Conservation (phyloP, 2,888 invertebrate species). For the Chironomus tentans region DNA sequence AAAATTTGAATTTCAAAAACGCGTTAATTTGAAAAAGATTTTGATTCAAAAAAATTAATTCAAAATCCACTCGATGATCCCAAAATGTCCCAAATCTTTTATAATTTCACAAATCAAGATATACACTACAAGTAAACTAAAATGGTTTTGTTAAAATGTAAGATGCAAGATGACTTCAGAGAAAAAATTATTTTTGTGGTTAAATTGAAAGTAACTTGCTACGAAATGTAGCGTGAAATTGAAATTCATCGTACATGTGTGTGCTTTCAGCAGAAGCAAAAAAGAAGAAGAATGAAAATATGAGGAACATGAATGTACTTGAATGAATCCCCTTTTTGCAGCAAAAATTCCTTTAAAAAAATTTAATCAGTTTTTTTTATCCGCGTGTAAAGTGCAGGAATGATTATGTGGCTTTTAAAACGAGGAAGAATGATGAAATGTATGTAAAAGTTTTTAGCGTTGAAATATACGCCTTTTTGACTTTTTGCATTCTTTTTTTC, state of each 20-base stretch:
- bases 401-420: not conserved
- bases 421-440: no score
- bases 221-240: constrained; percentile 25
- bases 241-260: constrained; percentile 23
- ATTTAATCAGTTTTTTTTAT: not conserved
- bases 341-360: not conserved
- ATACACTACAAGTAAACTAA: not conserved
- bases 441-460: not conserved
- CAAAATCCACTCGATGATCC: no score
- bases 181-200: constrained; percentile 2
- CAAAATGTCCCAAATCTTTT: no score
- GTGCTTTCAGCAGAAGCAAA: constrained; percentile 14
- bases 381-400: not conserved
- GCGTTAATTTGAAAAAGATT: no score
- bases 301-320: no score
- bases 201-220: constrained; percentile 18
- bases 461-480: not conserved
- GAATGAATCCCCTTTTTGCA: not conserved
- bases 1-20: no score
- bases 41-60: no score
- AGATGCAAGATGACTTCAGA: constrained; percentile 22
- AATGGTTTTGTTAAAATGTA: not conserved
- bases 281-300: no score
- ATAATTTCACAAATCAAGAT: not conserved
- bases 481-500: not conserved